Conservation (phyloP, 2,888 invertebrate species). For the Spilarctia lutea region DNA sequence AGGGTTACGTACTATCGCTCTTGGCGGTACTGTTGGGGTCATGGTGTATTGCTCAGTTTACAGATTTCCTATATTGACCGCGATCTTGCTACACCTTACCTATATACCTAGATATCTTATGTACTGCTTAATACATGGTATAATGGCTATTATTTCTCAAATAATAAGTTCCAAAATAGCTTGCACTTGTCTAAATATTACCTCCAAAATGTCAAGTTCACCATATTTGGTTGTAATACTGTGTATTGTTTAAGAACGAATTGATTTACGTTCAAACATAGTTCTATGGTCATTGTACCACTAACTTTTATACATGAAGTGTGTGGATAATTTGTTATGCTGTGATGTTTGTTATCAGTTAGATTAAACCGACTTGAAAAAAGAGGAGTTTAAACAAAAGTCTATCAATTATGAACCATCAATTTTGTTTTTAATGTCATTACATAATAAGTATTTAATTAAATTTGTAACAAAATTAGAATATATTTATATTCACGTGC, state of each 20-base stretch:
- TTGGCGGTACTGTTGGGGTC: slow-evolving; percentile 3
- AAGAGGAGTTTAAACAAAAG: too few relatives aligned
- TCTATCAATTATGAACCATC: too few relatives aligned
- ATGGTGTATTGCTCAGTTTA: slow-evolving; percentile 14
- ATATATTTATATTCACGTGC: too few relatives aligned
- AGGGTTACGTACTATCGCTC: not conserved
- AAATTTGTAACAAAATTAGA: too few relatives aligned
- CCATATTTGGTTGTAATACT: slow-evolving; percentile 20
- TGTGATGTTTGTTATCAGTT: not conserved
- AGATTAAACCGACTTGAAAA: not conserved
- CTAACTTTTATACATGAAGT: not conserved
- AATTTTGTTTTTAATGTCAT: too few relatives aligned
- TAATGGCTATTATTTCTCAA: not conserved
- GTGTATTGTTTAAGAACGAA: slow-evolving; percentile 37
- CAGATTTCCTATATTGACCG: slow-evolving; percentile 3
- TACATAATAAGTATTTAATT: too few relatives aligned
- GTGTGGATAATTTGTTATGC: not conserved
- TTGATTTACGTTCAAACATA: slow-evolving; percentile 21
- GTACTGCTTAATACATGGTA: not conserved
- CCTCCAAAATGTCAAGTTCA: slow-evolving; percentile 47
- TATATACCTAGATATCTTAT: slow-evolving; percentile 10
- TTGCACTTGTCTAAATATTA: slow-evolving; percentile 17
- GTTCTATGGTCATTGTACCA: slow-evolving; percentile 3
- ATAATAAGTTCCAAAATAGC: not conserved
- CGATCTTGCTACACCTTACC: slow-evolving; percentile 18